Base-by-base conservation (phyloP, 2,113 vertebrate genomes). In the Paracanthobrama guichenoti region DNA sequence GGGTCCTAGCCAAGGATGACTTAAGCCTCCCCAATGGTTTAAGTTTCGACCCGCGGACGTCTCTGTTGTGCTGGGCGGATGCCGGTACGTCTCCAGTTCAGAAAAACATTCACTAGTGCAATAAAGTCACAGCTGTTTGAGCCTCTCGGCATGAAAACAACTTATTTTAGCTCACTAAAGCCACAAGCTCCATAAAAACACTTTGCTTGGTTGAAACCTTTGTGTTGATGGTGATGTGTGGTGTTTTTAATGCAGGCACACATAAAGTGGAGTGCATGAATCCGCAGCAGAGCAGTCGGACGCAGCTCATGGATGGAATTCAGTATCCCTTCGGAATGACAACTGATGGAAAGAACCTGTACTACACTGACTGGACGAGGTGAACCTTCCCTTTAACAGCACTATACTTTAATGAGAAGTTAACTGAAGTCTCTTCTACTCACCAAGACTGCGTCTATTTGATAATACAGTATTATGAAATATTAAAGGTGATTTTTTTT, bases 351-450 rank as follows among this genome's bases (percentile, higher is more conserved):
- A 94, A 93, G 88, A 96, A 94, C 90, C 94, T 98, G 9, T 99
- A 96, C 86, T 98, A 98, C 88, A 99, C 97, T 3, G 97, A 99
- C 92, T 99, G 97, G 97, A 96, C 92, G 92, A 97, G 93, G 97
- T 99, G 18, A 20, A 31, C 24, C 18, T 53, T 53, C 24, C 26
- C 14, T 75, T 50, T 0, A 42, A 72, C 67, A 18, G 7, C 16
- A 10, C 11, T 35, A 39, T 18, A 0, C 31, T 69, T 55, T 22
- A 6, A 18, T 55, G 16, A 53, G 16, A 53, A 18, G 50, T 18
- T 53, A 53, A 44, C 44, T 44, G 44, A 53, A 53, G 14, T 18
- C 50, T 13, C 3, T 4, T 31, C 14, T 35, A 28, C 64, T 35
- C 0, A 22, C 66, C 31, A 69, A 39, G 18, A 18, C 66, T 64